Evolutionary conservation across 2,113 vertebrate species (phyloP).

Genomic region (Bujurquina vittata): DNA sequence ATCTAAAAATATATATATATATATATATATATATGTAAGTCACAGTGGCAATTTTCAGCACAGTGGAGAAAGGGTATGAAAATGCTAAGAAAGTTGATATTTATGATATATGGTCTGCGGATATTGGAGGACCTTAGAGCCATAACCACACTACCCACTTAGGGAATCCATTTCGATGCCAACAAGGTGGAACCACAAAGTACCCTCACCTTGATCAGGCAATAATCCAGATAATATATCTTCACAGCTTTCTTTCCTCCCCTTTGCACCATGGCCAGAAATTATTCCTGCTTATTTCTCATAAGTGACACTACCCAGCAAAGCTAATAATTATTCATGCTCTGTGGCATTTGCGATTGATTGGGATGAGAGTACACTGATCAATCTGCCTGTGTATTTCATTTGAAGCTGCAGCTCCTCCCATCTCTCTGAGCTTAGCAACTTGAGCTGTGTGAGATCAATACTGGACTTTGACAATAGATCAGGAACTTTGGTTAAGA

Average conservation of each 20-base stretch:
- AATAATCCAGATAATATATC: conserved; percentile 76
- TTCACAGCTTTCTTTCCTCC: conserved; percentile 67
- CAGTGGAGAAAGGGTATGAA: background rate
- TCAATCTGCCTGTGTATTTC: conserved; percentile 93
- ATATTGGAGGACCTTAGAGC: conserved; percentile 59
- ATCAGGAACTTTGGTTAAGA: conserved; percentile 56
- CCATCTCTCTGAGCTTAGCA: conserved; percentile 67
- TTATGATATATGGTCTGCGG: conserved; percentile 40
- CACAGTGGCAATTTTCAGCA: background rate
- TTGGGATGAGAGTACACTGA: conserved; percentile 76
- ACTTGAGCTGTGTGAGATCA: conserved; percentile 56
- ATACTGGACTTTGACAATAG: conserved; percentile 61
- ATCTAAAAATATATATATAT: background rate
- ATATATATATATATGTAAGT: too few species aligned
- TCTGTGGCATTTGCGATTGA: conserved; percentile 76
- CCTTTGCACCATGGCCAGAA: conserved; percentile 60
- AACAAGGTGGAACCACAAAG: conserved; percentile 70
- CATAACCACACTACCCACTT: conserved; percentile 44
- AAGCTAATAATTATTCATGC: conserved; percentile 81
- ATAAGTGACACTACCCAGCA: conserved; percentile 75
- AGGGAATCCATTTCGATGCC: conserved; percentile 63
- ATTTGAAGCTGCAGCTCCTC: conserved; percentile 86
- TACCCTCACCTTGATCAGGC: conserved; percentile 67
- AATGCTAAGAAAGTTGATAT: conserved; percentile 38
- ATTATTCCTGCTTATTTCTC: conserved; percentile 80